Base-by-base conservation (phyloP, 2,113 vertebrate genomes). In the Apaloderma vittatum region DNA sequence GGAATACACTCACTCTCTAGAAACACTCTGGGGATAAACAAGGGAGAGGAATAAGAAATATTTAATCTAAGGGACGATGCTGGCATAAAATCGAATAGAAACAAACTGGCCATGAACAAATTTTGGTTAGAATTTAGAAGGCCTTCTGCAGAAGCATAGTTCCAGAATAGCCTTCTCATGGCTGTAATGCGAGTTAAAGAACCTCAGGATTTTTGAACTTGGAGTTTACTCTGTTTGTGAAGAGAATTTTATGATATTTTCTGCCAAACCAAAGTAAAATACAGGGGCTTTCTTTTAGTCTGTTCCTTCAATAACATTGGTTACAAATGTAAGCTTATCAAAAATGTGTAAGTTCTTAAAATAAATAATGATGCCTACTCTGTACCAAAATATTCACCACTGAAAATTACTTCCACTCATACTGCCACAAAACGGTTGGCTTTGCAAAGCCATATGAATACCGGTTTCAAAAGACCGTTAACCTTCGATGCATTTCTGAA, bases 21-120 rank as follows among this genome's bases (percentile, higher is more conserved):
- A 93, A 93, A 82, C 63, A 86, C 79, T 76, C 34, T 8, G 32
- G 32, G 59, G 30, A 67, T 87, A 91, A 93, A 78, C 29, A 94
- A 77, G 17, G 37, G n/a, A 67, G 43, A 86, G 11, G 5, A 90
- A 71, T 32, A 92, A 77, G 36, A 86, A n/a, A 37, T 70, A 23
- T 77, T 80, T 84, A 77, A 95, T 94, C 51, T 81, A 63, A 86
- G 26, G 65, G 22, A 81, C 75, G 51, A 71, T 43, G 15, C 5
- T 94, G 67, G 27, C 63, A 73, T 58, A 54, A 82, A 94, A 88
- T 1, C 26, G 80, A 63, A 51, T 19, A 61, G 36, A 80, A 94
- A 73, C 15, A 83, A 90, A 73, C 15, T 43, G 51, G 6, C 20
- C 32, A 27, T 55, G 6, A 82, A 76, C 61, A 79, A 54, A 80